These are phyloP conservation scores for Steinernema carpocapsae DNA, from an alignment of 2,888 invertebrate genomes.

Conservation along the genomic window DNA sequence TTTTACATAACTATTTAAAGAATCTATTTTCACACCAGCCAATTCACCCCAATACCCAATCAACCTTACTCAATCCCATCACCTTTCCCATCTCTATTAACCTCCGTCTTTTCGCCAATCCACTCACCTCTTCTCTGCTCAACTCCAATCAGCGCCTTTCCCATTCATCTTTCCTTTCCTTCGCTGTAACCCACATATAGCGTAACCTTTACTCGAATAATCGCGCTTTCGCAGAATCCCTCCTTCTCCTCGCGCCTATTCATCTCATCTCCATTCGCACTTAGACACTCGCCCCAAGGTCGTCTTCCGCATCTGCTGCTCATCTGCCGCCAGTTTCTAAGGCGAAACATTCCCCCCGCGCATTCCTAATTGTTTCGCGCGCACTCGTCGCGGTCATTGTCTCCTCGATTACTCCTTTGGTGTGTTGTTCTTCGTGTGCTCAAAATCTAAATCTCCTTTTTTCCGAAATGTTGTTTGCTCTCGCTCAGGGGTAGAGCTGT, in stretches of 20 bases:
- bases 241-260: slow-evolving; percentile 1
- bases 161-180: too few species aligned
- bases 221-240: neutral
- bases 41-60: too few species aligned
- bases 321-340: slow-evolving; percentile 11
- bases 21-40: too few species aligned
- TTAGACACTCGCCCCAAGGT: slow-evolving; percentile 25
- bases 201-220: slow-evolving; percentile 21
- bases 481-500: neutral
- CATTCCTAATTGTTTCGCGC: slow-evolving; percentile 26
- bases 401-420: slow-evolving; percentile 26
- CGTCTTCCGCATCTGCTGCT: slow-evolving; percentile 33
- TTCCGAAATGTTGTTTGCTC: neutral
- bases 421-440: neutral
- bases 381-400: slow-evolving; percentile 31
- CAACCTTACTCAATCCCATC: too few species aligned
- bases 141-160: neutral
- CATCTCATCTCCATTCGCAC: slow-evolving; percentile 33
- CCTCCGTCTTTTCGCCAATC: neutral
- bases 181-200: slow-evolving; percentile 2
- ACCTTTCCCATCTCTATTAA: too few species aligned
- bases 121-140: neutral
- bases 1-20: too few species aligned
- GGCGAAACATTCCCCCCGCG: slow-evolving; percentile 14
- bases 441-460: neutral